Conservation (phyloP, 2,888 invertebrate genomes). For the Arge pagana region DNA sequence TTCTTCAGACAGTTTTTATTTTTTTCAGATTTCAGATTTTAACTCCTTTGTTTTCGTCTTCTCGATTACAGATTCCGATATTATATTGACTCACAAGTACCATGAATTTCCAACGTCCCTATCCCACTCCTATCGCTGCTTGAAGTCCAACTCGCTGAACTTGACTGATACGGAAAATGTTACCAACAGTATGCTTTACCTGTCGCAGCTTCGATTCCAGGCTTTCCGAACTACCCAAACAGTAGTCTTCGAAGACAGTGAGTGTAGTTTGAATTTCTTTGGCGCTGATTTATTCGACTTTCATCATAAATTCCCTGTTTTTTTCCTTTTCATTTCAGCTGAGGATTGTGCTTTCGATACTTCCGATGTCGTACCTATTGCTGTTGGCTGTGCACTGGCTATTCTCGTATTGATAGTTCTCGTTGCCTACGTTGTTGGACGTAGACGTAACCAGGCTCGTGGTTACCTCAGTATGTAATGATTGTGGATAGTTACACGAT, state of each 20-base stretch:
- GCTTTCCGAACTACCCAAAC: constrained; percentile 67
- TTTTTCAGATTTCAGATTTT: too few relatives aligned
- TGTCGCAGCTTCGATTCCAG: constrained; percentile 73
- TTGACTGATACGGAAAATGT: constrained; percentile 53
- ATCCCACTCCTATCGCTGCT: constrained; percentile 76
- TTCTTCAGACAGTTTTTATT: too few relatives aligned
- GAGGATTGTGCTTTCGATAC: constrained; percentile 76
- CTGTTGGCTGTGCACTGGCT: constrained; percentile 92
- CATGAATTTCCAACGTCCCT: constrained; percentile 66
- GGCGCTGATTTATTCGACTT: background rate
- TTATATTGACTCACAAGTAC: constrained; percentile 60
- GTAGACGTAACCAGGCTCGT: constrained; percentile 79
- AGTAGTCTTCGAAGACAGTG: constrained; percentile 68
- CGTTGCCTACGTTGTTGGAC: constrained; percentile 89
- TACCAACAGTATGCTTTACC: constrained; percentile 60
- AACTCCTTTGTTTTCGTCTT: too few relatives aligned
- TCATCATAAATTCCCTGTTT: constrained; percentile 3
- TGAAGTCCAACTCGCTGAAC: constrained; percentile 64
- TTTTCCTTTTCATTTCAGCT: constrained; percentile 59
- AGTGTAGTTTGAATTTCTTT: too few relatives aligned
- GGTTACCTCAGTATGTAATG: constrained; percentile 86
- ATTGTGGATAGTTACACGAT: too few relatives aligned
- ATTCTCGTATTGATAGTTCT: constrained; percentile 89
- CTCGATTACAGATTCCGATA: constrained; percentile 42
- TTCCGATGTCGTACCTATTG: constrained; percentile 94